Conservation (phyloP, 35 echinoderm and acorn worm species). For the Strongylocentrotus purpuratus region DNA sequence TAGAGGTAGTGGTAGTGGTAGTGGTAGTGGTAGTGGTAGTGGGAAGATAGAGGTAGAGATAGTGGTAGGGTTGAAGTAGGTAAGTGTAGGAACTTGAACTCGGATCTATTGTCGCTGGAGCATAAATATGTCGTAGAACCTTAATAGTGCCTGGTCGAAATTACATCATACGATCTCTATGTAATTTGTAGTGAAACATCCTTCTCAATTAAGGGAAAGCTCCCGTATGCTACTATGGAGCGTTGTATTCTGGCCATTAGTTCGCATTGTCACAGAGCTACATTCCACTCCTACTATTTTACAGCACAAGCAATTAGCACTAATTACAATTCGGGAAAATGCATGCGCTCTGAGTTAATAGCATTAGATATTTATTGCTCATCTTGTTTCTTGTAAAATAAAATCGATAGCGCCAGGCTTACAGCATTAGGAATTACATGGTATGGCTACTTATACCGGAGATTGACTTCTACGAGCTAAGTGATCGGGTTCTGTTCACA, state of each 20-base stretch:
- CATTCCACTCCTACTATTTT: not conserved
- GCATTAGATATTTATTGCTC: conserved; percentile 8
- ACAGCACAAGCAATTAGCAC: not conserved
- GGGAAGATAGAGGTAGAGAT: too few relatives aligned
- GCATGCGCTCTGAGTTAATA: not conserved
- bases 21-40: too few relatives aligned
- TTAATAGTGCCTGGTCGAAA: too few relatives aligned
- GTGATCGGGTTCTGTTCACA: not conserved
- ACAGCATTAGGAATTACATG: not conserved
- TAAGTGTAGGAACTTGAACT: too few relatives aligned
- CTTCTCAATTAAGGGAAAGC: not conserved
- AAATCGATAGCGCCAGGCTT: not conserved
- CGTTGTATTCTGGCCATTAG: not conserved
- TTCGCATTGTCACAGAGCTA: not conserved
- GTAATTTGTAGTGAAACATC: not conserved
- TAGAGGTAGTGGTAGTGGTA: too few relatives aligned
- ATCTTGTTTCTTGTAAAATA: not conserved
- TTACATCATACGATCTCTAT: not conserved
- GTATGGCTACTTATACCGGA: not conserved
- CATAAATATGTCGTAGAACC: too few relatives aligned
- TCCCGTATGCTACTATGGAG: not conserved
- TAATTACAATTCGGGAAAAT: not conserved
- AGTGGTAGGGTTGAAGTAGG: too few relatives aligned
- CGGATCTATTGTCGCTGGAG: too few relatives aligned
- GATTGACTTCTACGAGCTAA: not conserved